Evolutionary conservation across 2,797 vertebrate genomes (phyloP), one percentile per base, ranked within the genome.

Genomic region (Ptychadena robeensis): DNA sequence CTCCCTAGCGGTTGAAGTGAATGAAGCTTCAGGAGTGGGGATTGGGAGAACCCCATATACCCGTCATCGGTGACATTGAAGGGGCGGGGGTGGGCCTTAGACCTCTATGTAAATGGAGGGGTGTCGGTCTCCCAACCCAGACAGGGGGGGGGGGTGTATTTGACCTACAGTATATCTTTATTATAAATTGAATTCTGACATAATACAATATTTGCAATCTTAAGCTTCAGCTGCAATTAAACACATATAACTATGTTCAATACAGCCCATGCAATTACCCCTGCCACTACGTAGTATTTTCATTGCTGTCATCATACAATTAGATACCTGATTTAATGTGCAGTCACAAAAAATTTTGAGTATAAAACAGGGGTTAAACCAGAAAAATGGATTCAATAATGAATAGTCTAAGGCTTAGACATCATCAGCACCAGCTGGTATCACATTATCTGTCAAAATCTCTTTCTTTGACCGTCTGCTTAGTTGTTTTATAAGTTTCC

Each of bases 331-430:
- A 72, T 80, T 53, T 53, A 53, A 15, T 53, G 44, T 53, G 4
- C 18, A 53, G 44, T 53, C 44, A 53, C 18, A 53, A 22, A 53
- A 53, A 53, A 53, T 53, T 18, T 22, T 53, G 72, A 64, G 34
- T 32, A 64, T 69, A 80, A 72, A 70, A 71, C 5, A 27, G 57
- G 31, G 11, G 63, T 61, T 71, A 71, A 80, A 71, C 71, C 40
- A 71, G 44, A 61, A 67, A n/a, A n/a, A n/a, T n/a, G n/a, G n/a
- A 80, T 63, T 70, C 30, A n/a, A 31, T 69, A 79, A n/a, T 70
- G 32, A 38, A 35, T 80, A 53, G 67, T 63, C 48, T 70, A 25
- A 44, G 27, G 53, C 57, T 34, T 67, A 65, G 15, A 30, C 67
- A 64, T 57, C 9, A 8, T 80, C 63, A 71, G n/a, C 35, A 72